These are phyloP conservation scores for Nemoura dubitans DNA, from an alignment of 2,888 invertebrate species.

Conservation along the genomic window DNA sequence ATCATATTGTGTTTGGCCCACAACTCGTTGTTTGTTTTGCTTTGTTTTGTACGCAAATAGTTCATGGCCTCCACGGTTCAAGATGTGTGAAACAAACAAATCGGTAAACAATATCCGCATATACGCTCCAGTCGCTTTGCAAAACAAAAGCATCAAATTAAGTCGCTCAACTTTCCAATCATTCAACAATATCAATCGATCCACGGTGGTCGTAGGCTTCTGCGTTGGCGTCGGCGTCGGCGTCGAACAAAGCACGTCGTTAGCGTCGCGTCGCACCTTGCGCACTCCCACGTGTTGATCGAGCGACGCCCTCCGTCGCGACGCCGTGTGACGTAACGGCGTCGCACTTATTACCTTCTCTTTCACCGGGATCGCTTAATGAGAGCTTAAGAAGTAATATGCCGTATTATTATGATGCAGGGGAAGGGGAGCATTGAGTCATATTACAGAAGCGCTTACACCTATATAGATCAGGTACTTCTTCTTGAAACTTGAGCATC, in stretches of 20 bases:
- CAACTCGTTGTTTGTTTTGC: neutral
- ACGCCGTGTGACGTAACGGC: neutral
- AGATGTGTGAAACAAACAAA: neutral
- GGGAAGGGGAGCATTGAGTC: neutral
- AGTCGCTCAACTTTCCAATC: neutral
- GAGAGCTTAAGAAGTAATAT: neutral
- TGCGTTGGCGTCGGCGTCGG: too few species aligned
- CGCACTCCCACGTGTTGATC: constrained; percentile 25
- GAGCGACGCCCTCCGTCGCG: constrained; percentile 24
- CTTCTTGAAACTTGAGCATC: neutral
- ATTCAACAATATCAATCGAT: neutral
- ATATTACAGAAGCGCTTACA: neutral
- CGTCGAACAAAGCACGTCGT: too few species aligned
- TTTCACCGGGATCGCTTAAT: neutral
- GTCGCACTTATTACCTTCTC: neutral
- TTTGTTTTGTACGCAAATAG: neutral
- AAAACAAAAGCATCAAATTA: neutral
- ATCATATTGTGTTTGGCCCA: neutral
- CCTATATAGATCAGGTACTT: neutral
- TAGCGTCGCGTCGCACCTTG: neutral
- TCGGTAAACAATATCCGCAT: neutral
- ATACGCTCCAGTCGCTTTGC: neutral
- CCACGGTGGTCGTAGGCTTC: too few species aligned
- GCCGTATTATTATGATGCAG: too few species aligned
- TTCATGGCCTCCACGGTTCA: neutral